Evolutionary conservation across 2,797 vertebrate genomes (phyloP), one percentile per base, ranked within the genome.

Genomic region (Gallirallus australis): DNA sequence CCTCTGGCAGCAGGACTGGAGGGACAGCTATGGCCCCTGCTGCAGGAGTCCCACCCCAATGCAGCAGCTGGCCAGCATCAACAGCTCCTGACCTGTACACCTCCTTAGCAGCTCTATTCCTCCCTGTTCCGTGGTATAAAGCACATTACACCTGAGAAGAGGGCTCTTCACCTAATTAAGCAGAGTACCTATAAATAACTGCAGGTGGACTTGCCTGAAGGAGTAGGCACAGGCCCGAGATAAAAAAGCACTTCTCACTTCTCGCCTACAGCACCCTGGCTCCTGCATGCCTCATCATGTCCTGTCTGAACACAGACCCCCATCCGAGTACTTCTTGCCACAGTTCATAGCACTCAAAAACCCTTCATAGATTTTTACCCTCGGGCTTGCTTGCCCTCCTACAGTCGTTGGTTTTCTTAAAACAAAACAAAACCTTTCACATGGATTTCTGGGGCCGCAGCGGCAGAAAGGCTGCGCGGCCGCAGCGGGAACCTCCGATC

Each of bases 251-350:
- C 57, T 33, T 33, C 54, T 15, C 72, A 8, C 52, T 90, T 71
- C 70, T 35, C 60, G 31, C 82, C 72, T 8, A 0, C 8, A 11
- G 9, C 0, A 0, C 72, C 70, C 3, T 4, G 45, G 2, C 47
- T 13, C 12, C 60, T 1, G 69, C 81, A 0, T 5, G 89, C 87
- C 78, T 1, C 8, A 52, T 9, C 69, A 3, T 6, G 73, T 33
- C 65, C 40, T 25, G 3, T 1, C 63, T 5, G 63, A 33, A 4
- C 4, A 61, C 12, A 12, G 19, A 9, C 40, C 20, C 10, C 10
- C 53, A 5, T 2, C 16, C 1, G 1, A 14, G 9, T 3, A 3
- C 31, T 0, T 12, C 15, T 7, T 3, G 1, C 14, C 23, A 3
- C 9, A n/a, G 9, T 5, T 25, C 31, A 5, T 2, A 5, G 39